Conservation (phyloP, 2,113 vertebrate species). For the Thunnus maccoyii region DNA sequence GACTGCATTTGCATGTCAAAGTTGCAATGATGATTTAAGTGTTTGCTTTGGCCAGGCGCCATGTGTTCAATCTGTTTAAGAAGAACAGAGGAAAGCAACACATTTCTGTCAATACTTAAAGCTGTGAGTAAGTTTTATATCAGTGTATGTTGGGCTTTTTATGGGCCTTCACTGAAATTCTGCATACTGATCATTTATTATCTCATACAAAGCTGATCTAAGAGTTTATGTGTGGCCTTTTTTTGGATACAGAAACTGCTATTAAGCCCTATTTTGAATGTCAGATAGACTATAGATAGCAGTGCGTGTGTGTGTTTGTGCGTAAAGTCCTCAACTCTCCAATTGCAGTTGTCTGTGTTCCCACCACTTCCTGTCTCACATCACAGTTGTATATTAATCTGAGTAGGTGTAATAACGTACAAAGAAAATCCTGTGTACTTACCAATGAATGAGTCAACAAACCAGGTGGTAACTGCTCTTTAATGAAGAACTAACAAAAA, state of each 20-base stretch:
- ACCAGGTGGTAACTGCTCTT: not conserved
- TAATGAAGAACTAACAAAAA: not conserved
- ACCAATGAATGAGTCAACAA: constrained; percentile 13
- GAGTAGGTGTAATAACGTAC: not conserved
- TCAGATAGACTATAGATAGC: not conserved
- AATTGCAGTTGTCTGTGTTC: constrained; percentile 39
- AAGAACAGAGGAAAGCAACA: not conserved
- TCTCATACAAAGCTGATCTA: too few relatives aligned
- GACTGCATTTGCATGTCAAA: not conserved
- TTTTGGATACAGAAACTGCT: not conserved
- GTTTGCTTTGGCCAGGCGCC: not conserved
- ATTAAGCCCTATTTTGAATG: constrained; percentile 8
- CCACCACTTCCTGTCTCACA: constrained; percentile 59
- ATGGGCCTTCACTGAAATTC: not conserved
- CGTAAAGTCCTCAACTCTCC: constrained; percentile 20
- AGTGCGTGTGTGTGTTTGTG: not conserved
- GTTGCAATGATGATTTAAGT: not conserved
- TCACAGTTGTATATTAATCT: constrained; percentile 27
- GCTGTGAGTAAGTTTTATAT: not conserved
- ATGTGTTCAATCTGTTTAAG: not conserved
- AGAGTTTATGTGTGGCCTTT: not conserved
- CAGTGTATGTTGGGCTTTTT: not conserved
- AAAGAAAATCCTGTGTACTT: not conserved
- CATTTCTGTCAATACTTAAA: not conserved
- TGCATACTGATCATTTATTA: not conserved